Evolutionary conservation across 2,797 vertebrate species (phyloP).

Genomic region (Mus minutoides): DNA sequence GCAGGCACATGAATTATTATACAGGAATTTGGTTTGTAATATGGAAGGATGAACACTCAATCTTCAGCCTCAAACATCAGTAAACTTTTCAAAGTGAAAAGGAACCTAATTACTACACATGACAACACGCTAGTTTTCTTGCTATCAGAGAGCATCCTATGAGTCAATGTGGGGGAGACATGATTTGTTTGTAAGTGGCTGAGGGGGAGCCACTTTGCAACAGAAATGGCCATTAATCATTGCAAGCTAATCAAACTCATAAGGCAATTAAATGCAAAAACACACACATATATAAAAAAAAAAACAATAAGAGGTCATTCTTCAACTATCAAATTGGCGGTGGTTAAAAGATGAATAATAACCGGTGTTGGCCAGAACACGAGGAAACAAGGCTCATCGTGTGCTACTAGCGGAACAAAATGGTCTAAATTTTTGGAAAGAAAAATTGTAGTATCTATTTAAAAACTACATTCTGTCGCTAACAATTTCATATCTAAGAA

Average conservation of each 20-base stretch:
- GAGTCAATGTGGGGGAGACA: background rate
- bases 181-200: background rate
- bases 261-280: constrained; percentile 66
- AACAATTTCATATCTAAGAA: background rate
- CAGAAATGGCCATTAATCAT: constrained; percentile 8
- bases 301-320: constrained; percentile 58
- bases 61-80: background rate
- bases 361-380: constrained; percentile 23
- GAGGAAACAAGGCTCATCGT: constrained; percentile 28
- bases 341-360: constrained; percentile 65
- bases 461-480: background rate
- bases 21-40: background rate
- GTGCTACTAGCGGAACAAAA: constrained; percentile 1
- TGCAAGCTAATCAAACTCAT: constrained; percentile 54
- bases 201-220: background rate
- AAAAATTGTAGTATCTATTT: background rate
- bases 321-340: constrained; percentile 64
- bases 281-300: no score
- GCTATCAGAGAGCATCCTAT: background rate
- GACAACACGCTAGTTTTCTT: background rate
- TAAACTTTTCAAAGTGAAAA: constrained; percentile 6
- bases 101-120: background rate
- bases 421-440: constrained; percentile 39
- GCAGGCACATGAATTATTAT: background rate
- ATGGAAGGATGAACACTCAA: background rate